Base-by-base conservation (phyloP, 2,888 invertebrate species). In the Drosophila recens region DNA sequence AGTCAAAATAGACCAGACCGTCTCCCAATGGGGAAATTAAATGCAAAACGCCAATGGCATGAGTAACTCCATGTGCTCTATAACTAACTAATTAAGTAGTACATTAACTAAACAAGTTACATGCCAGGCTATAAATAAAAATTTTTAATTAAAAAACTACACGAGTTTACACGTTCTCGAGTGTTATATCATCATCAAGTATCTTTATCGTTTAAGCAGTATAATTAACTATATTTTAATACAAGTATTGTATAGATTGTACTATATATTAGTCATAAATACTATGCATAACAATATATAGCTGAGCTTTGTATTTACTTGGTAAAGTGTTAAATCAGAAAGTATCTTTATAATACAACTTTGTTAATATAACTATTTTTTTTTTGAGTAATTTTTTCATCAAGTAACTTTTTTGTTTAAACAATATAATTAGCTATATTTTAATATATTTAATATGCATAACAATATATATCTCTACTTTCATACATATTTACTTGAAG, bases 31-130 rank as follows among this genome's bases (percentile, higher is more conserved):
- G 34, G 20, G 20, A 40, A 62, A 33, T 30, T 11, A 46, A 20
- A 10, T 30, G 10, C 13, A 59, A 33, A 59, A 23, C 5, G 33
- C 38, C 13, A 30, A 49, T 20, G 33, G 27, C 40, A 43, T 58
- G 45, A 54, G 38, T 43, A 66, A 67, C 30, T 43, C 48, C 36
- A 48, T 53, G 57, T 59, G 56, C 23, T 34, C 56, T 33, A 34
- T 45, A 23, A 23, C 45, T 45, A 23, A 23, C 45, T 56, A 56
- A 56, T 45, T 56, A 45, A 48, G 33, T n/a, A 46, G 11, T 11
- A 27, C 23, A 30, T 45, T 17, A 52, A 38, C 27, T 54, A 56
- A 20, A 36, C 15, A 38, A 63, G 15, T 45, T 42, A 62, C 40
- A 53, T 10, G 52, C n/a, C 4, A 30, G 1, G 9, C 9, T 43